Base-by-base conservation (phyloP, 2,797 vertebrate genomes). In the Malacoctenus gilli region DNA sequence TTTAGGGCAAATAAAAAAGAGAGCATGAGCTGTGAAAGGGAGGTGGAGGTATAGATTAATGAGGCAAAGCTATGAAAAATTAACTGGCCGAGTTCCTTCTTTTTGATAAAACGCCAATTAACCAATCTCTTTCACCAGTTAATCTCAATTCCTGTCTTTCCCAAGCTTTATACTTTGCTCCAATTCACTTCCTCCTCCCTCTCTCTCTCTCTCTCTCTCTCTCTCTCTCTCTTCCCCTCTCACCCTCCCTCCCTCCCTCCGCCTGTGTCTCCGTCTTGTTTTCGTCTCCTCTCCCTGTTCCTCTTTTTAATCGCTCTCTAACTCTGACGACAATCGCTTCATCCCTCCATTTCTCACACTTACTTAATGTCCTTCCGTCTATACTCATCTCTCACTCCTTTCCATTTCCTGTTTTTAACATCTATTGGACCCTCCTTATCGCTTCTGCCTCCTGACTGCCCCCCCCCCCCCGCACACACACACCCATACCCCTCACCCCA, bases 31-130 rank as follows among this genome's bases (percentile, higher is more conserved):
- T n/a, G 11, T 28, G 25, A 9, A 9, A 15, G 22, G n/a, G 35
- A 36, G 11, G 32, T 31, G 19, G 18, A 28, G 13, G 22, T 35
- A 21, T 12, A 46, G 60, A 77, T 72, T 62, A 75, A 80, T 77
- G 14, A 21, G 44, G 55, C n/a, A 22, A 68, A 51, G 32, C 25
- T 16, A 23, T 66, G 42, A 80, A 75, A 76, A 80, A 82, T 68
- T 1, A 57, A 80, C 72, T 62, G 2, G 35, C 59, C 38, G 50
- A 40, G 56, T 66, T 65, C 44, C 63, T 66, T 58, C 51, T 71
- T 74, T 28, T 70, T 83, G 77, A 85, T 85, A 70, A 86, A 85
- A 83, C 53, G 38, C 39, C 72, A 83, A 82, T 86, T 82, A 84
- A 74, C 63, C 67, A 72, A 62, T 75, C 63, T 71, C 59, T 66